Conservation (phyloP, 2,888 invertebrate genomes). For the Portevinia maculata region DNA sequence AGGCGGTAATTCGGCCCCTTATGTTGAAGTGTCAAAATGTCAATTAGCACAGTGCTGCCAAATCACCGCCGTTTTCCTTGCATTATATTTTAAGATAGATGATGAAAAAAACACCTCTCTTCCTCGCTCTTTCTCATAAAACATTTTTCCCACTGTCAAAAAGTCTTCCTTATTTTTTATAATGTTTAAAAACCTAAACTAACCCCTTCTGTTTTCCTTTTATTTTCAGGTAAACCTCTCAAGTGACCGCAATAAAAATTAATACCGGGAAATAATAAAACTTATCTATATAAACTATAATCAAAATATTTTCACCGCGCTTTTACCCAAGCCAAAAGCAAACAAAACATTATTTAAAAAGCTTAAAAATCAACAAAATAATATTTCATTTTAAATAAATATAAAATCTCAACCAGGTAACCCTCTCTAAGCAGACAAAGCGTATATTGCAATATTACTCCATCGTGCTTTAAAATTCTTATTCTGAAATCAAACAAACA, state of each 20-base stretch:
- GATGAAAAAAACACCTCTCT: not conserved
- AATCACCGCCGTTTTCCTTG: too few relatives aligned
- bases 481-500: slow-evolving; percentile 10
- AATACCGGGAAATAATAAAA: slow-evolving; percentile 25
- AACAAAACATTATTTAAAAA: not conserved
- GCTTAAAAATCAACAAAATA: slow-evolving; percentile 11
- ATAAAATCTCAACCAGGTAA: slow-evolving; percentile 16
- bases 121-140: too few relatives aligned
- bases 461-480: slow-evolving; percentile 47
- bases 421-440: slow-evolving; percentile 7
- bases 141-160: too few relatives aligned
- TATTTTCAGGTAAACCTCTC: slow-evolving; percentile 42
- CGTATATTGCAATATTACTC: slow-evolving; percentile 20
- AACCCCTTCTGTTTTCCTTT: not conserved
- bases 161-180: not conserved
- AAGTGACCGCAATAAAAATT: slow-evolving; percentile 34
- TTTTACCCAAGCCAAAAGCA: slow-evolving; percentile 6
- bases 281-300: slow-evolving; percentile 12
- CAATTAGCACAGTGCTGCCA: too few relatives aligned
- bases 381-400: slow-evolving; percentile 14
- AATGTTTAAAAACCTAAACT: not conserved
- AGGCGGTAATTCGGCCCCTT: too few relatives aligned
- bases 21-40: too few relatives aligned
- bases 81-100: too few relatives aligned
- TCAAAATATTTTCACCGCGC: slow-evolving; percentile 35